Base-by-base conservation (phyloP, 2,888 invertebrate species). In the Zaprionus obscuricornis region DNA sequence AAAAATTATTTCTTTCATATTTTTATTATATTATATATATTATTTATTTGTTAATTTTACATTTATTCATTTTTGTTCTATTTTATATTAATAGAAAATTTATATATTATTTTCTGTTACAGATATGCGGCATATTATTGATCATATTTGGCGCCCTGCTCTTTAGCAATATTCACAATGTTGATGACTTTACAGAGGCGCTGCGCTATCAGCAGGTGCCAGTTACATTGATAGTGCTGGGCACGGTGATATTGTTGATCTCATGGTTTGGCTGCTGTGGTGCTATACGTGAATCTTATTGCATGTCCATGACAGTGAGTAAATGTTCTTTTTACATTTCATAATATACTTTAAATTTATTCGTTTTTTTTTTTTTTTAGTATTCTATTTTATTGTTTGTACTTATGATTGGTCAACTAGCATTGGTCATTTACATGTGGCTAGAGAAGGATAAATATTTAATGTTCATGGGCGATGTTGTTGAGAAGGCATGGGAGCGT, bases 251-350 rank as follows among this genome's bases (percentile, higher is more conserved):
- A 76, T 94, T 96, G 88, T 87, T 96, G 78, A 94, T 97, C 73
- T 95, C 96, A 2, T 96, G 96, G 92, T 95, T 97, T 88, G 97
- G 97, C 60, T 97, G 97, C 91, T 97, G 96, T 88, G 97, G 97
- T 34, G 96, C 97, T 10, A 93, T 96, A 66, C 93, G 95, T 65
- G 96, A 97, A 90, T 97, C 95, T 88, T 94, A 96, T 89, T 96
- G 96, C 92, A 96, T 97, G 94, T 93, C 95, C 60, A 93, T 96
- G 89, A 95, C 95, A 86, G 96, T 96, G 91, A 92, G 93, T 57
- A 10, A 1, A 5, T 1, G 5, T 26, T 8, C 1, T 4, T 0
- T 0, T n/a, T 8, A 34, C 14, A 14, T 10, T 20, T 1, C 0
- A 39, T 13, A 1, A 17, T 0, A n/a, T 2, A 10, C 10, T 10